phyloP scores from a whole-genome alignment of 37 sponge, comb jelly and placozoan genomes.

The Dysidea cf. avara region DNA sequence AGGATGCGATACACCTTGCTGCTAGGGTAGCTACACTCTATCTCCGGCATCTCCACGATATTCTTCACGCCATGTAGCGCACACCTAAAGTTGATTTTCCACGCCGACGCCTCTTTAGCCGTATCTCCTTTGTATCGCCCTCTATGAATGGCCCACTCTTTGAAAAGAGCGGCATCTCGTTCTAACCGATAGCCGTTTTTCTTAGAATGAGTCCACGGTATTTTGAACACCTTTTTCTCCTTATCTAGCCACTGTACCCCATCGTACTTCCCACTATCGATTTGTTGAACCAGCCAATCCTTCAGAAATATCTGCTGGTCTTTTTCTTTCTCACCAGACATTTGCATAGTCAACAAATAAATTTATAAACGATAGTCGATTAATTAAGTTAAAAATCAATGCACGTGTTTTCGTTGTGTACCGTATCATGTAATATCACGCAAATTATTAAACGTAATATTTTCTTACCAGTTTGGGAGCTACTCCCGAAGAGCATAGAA shows the following conservation, averaged over 20 bases:
- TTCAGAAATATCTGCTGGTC: constrained; percentile 69
- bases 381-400: no score
- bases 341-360: no score
- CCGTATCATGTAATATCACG: no score
- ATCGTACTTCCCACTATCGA: constrained; percentile 61
- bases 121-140: constrained; percentile 7
- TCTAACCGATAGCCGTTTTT: constrained; percentile 78
- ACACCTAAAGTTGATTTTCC: constrained; percentile 96
- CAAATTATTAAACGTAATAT: no score
- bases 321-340: no score
- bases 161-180: constrained; percentile 87
- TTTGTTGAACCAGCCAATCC: constrained; percentile 81
- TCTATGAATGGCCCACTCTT: constrained; percentile 64
- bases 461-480: no score
- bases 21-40: constrained; percentile 66
- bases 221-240: constrained; percentile 62
- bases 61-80: constrained; percentile 89
- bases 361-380: no score
- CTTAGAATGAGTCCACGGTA: constrained; percentile 96
- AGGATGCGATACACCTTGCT: constrained; percentile 78
- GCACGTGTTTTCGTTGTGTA: no score
- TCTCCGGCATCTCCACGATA: constrained; percentile 64
- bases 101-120: constrained; percentile 61
- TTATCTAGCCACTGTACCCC: constrained; percentile 84
- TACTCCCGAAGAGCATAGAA: no score